phyloP scores from a whole-genome alignment of 2,888 invertebrate genomes.

The Tachina fera region DNA sequence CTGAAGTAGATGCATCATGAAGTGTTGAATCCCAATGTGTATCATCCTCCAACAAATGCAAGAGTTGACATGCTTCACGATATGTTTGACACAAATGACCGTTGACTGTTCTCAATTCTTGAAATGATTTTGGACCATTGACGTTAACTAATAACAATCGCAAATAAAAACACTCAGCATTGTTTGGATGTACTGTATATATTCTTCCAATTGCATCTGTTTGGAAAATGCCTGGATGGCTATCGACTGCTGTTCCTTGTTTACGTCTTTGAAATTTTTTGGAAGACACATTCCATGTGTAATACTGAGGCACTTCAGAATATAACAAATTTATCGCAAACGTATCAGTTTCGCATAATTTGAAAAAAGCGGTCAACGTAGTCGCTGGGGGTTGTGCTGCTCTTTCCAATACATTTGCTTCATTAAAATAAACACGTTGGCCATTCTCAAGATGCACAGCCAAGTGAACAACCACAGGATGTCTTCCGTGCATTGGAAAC shows the following conservation, averaged over 20 bases:
- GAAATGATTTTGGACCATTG: conserved; percentile 58
- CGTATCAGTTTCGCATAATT: background rate
- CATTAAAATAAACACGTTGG: conserved; percentile 69
- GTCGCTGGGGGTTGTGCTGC: background rate
- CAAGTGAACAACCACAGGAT: background rate
- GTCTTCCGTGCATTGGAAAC: conserved; percentile 72
- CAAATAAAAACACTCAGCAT: too few species aligned
- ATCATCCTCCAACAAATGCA: conserved; percentile 41
- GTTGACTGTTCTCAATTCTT: conserved; percentile 77
- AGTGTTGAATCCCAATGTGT: conserved; percentile 50
- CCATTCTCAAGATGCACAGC: background rate
- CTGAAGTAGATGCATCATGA: too few species aligned
- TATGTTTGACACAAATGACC: conserved; percentile 70
- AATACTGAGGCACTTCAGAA: background rate
- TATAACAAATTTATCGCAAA: background rate
- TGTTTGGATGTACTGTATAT: background rate
- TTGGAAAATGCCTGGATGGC: background rate
- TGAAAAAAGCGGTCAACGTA: background rate
- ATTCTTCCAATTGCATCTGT: background rate
- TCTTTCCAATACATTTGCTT: background rate
- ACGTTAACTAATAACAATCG: conserved; percentile 53
- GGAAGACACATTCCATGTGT: conserved; percentile 33
- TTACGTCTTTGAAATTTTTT: conserved; percentile 51
- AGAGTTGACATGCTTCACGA: conserved; percentile 46
- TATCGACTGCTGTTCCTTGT: conserved; percentile 38